Evolutionary conservation across 2,113 vertebrate genomes (phyloP).

Genomic region (Clarias macrocephalus): DNA sequence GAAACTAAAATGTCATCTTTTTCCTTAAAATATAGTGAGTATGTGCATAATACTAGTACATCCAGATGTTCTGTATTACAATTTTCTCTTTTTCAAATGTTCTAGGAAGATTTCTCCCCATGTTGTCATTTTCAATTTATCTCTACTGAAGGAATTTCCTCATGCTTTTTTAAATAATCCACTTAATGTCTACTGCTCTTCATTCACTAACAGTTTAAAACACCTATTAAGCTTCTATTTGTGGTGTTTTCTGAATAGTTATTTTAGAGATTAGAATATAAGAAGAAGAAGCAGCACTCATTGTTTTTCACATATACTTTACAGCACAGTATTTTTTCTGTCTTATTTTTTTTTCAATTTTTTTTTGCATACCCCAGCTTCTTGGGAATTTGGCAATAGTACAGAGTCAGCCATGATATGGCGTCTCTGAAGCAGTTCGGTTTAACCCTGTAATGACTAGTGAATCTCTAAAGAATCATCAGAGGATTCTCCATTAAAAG

Average conservation of each 20-base stretch:
- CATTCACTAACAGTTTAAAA: neutral
- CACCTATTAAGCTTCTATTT: neutral
- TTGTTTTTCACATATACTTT: no score
- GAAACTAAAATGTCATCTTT: neutral
- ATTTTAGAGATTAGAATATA: neutral
- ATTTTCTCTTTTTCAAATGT: neutral
- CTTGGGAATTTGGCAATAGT: no score
- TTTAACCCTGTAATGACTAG: no score
- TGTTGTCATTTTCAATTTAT: neutral
- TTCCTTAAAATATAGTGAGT: neutral
- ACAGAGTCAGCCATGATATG: no score
- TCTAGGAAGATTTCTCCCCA: neutral
- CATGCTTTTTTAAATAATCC: neutral
- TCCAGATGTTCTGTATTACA: conserved; percentile 12
- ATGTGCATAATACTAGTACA: neutral
- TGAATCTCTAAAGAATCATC: no score
- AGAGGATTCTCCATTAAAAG: no score
- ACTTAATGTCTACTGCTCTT: neutral
- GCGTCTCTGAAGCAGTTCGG: no score
- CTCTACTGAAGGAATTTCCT: neutral
- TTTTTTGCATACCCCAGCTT: no score
- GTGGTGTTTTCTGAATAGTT: neutral
- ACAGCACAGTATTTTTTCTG: no score
- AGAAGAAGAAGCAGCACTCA: no score
- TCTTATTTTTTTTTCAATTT: no score